A percentile compares a stretch with the other conserved stretches of the same genome.
These are phyloP conservation scores for Eulemur albifrons DNA, from an alignment of 2,797 vertebrate species.

Conservation along the genomic window DNA sequence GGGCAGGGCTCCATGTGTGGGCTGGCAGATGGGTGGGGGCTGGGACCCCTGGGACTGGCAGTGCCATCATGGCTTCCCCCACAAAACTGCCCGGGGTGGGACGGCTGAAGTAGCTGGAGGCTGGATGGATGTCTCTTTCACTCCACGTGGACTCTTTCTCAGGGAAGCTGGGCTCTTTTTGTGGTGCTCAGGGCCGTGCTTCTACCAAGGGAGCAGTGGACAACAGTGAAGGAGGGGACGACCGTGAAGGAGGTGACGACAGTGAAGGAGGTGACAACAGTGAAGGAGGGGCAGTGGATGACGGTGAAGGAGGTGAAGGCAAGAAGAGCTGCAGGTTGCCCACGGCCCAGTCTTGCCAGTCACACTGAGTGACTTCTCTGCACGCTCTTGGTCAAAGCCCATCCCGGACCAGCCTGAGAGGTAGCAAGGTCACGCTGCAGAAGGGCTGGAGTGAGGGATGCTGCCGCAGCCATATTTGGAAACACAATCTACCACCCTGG, in stretches of 20 bases:
- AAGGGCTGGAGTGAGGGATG: background rate
- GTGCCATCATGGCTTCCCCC: no score
- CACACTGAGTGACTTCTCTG: background rate
- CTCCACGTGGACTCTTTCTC: background rate
- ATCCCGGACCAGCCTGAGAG: background rate
- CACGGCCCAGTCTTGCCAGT: background rate
- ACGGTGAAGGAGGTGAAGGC: background rate
- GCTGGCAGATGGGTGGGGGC: background rate
- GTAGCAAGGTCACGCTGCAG: no score
- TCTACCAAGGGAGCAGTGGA: background rate
- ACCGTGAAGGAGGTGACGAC: no score
- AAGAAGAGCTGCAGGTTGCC: background rate
- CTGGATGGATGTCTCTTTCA: background rate
- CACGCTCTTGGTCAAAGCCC: background rate
- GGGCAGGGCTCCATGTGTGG: fast-evolving
- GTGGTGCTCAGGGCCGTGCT: background rate
- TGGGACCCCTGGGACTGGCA: background rate
- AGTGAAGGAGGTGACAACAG: no score
- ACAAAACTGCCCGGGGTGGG: background rate
- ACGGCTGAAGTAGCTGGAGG: background rate
- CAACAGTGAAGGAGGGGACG: background rate
- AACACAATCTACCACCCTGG: background rate
- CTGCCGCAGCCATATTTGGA: background rate
- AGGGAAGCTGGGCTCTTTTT: background rate
- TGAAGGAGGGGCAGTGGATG: no score